These are phyloP conservation scores for Noctuana brunneofusca DNA, from an alignment of 2,888 invertebrate species.

Conservation along the genomic window DNA sequence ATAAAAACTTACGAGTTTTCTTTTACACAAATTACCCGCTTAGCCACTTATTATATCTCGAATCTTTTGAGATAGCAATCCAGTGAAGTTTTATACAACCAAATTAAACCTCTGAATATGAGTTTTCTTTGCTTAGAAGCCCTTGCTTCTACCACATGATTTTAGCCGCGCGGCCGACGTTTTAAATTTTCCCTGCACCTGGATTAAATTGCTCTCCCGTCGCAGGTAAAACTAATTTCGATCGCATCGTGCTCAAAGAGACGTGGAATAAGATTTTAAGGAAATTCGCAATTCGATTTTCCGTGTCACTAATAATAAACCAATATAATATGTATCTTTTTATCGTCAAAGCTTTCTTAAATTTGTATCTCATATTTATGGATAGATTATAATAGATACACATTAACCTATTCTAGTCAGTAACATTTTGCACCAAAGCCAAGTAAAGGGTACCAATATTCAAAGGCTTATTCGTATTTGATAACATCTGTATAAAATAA, in stretches of 20 bases:
- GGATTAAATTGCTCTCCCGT: conserved; percentile 31
- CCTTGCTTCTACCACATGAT: conserved; percentile 29
- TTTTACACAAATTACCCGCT: no score
- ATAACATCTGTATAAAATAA: no score
- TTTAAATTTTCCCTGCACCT: conserved; percentile 32
- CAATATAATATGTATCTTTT: neutral
- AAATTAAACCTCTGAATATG: conserved; percentile 14
- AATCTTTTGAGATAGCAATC: no score
- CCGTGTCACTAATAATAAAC: conserved; percentile 1
- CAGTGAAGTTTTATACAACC: neutral
- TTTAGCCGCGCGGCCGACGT: conserved; percentile 24
- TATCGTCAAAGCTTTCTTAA: no score
- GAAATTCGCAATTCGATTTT: conserved; percentile 10
- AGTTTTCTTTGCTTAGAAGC: conserved; percentile 17
- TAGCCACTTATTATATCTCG: no score
- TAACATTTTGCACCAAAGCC: no score
- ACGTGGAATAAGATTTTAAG: conserved; percentile 22
- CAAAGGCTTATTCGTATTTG: no score
- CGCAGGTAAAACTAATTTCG: conserved; percentile 34
- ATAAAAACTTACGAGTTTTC: no score
- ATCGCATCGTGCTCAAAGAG: conserved; percentile 22
- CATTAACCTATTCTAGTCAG: no score
- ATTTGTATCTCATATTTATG: no score
- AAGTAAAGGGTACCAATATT: no score
- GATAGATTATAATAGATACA: no score